phyloP scores from a whole-genome alignment of 2,797 vertebrate genomes.

The Ptychobarbus kaznakovi region DNA sequence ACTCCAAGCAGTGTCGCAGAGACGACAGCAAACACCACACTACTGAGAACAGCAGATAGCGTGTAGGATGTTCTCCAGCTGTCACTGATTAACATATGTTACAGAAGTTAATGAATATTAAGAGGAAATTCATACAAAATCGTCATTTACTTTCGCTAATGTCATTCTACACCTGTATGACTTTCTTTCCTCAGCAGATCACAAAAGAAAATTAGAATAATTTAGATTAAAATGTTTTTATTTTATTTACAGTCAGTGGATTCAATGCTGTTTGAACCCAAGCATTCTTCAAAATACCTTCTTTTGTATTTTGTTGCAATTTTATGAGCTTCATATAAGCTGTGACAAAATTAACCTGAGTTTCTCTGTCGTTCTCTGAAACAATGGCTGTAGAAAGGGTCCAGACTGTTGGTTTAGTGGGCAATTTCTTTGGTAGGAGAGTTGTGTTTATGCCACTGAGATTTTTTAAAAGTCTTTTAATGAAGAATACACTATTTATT shows the following conservation, averaged over 20 bases:
- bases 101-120: neutral
- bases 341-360: too few species aligned
- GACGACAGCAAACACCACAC: constrained; percentile 63
- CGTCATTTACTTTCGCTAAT: neutral
- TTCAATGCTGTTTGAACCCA: neutral
- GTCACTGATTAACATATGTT: constrained; percentile 53
- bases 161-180: neutral
- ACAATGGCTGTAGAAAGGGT: neutral
- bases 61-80: constrained; percentile 62
- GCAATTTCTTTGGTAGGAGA: neutral
- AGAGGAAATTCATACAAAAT: neutral
- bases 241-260: too few species aligned
- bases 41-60: constrained; percentile 60
- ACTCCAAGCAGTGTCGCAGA: constrained; percentile 53
- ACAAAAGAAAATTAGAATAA: neutral
- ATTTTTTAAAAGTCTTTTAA: neutral
- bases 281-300: neutral
- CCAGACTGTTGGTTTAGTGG: neutral
- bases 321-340: too few species aligned
- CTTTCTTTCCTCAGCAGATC: neutral
- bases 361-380: too few species aligned
- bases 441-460: neutral
- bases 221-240: too few species aligned
- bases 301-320: neutral
- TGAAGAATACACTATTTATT: neutral